Base-by-base conservation (phyloP, 1,140 invertebrate species). In the Cyclargus thomasi region DNA sequence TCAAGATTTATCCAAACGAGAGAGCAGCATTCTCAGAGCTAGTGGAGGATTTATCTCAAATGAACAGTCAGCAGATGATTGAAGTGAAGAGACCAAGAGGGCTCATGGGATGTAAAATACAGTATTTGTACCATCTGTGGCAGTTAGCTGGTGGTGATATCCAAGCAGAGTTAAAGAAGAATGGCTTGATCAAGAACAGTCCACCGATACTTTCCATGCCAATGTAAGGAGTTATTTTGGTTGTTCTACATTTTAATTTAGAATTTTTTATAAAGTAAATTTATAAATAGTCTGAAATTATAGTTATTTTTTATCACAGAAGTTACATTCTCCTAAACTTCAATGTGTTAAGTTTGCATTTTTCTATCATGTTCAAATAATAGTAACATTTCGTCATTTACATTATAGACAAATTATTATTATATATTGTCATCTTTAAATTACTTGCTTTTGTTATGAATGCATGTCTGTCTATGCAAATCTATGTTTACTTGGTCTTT, bases 121-220 rank as follows among this genome's bases (percentile, higher is more conserved):
- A 96, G 67, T 95, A 97, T 80, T 92, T 99, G 4, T 99, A 98
- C 88, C 95, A 99, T 89, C 93, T 98, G 78, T 99, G 98, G 98
- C 95, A 97, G 81, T 88, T 99, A 62, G 96, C 98, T 21, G 98
- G 98, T 35, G 98, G 98, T 1, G 97, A 99, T 91, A 95, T 98
- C 55, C 95, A 97, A 68, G 91, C 94, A 14, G 97, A 98, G 85
- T 91, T 99, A 11, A 97, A 97, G 78, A 97, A 96, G 82, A 96
- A 98, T 87, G 97, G 97, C 5, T 91, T 99, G 5, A 96, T 98
- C 22, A 94, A 96, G 76, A 95, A 94, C 68, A 94, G 93, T 75
- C 95, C 95, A 4, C 94, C 95, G 5, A 95, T 97, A 78, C 85
- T 97, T 75, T 94, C 95, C 6, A 91, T 96, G 82, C 95, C 95